These are phyloP conservation scores for Lipophrys pholis DNA, from an alignment of 2,113 vertebrate genomes.

Conservation along the genomic window DNA sequence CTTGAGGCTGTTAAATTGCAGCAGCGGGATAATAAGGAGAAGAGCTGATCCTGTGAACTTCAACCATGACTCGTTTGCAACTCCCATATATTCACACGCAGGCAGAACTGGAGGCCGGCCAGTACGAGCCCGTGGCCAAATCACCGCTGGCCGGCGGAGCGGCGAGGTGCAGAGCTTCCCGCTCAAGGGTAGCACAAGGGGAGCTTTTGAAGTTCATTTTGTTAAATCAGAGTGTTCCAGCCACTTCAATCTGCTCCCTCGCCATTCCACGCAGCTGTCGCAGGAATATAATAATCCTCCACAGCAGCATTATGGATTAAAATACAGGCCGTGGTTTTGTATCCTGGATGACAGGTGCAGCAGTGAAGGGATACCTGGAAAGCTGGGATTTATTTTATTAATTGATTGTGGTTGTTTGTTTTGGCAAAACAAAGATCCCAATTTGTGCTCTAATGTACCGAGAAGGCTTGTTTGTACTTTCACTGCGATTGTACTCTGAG, in stretches of 20 bases:
- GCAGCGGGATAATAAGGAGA: slow-evolving; percentile 11
- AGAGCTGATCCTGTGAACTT: slow-evolving; percentile 25
- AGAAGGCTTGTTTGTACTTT: no score
- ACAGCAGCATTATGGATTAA: background rate
- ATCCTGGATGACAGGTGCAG: background rate
- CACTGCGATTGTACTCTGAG: no score
- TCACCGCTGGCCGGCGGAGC: slow-evolving; percentile 35
- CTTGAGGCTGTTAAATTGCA: slow-evolving; percentile 39
- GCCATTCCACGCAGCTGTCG: background rate
- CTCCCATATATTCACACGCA: background rate
- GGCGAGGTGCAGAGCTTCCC: slow-evolving; percentile 41
- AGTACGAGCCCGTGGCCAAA: slow-evolving; percentile 30
- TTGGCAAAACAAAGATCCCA: background rate
- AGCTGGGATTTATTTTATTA: background rate
- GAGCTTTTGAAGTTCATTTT: slow-evolving; percentile 30
- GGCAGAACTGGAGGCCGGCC: slow-evolving; percentile 42
- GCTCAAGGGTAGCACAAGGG: slow-evolving; percentile 41
- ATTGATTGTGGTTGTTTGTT: background rate
- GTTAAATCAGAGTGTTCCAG: slow-evolving; percentile 32
- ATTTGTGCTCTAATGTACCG: no score
- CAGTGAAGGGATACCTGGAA: background rate
- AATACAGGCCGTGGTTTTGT: slow-evolving; percentile 4
- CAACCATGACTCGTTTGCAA: slow-evolving; percentile 10
- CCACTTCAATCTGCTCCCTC: slow-evolving; percentile 27
- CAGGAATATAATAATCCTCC: background rate